Conservation (phyloP, 2,113 vertebrate genomes). For the Procavia capensis region DNA sequence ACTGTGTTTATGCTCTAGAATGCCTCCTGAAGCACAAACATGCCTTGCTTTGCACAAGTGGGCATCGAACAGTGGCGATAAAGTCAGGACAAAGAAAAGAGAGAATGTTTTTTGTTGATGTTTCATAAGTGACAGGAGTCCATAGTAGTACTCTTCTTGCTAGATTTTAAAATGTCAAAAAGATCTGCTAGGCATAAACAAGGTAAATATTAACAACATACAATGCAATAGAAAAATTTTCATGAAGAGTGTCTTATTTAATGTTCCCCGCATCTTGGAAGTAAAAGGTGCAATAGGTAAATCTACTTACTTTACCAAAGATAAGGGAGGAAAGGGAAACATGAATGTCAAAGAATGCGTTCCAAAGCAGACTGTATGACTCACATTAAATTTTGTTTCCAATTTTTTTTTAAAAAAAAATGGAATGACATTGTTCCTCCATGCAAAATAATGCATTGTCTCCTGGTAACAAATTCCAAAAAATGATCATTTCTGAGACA, state of each 20-base stretch:
- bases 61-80: not conserved
- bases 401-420: not conserved
- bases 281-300: not conserved
- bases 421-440: constrained; percentile 5
- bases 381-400: not conserved
- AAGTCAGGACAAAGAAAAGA: not conserved
- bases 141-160: not conserved
- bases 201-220: constrained; percentile 18
- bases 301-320: not conserved
- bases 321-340: not conserved
- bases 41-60: not conserved
- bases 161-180: constrained; percentile 19
- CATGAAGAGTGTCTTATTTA: not conserved
- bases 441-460: not conserved
- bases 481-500: not conserved
- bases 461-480: constrained; percentile 6
- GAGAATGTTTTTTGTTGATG: not conserved
- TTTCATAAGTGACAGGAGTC: not conserved
- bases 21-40: not conserved
- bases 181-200: not conserved
- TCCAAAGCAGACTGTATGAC: not conserved
- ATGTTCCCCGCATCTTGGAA: not conserved
- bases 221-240: not conserved
- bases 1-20: not conserved
- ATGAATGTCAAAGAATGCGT: not conserved